Conservation (phyloP, 2,888 invertebrate species). For the Heliconius charithonia region DNA sequence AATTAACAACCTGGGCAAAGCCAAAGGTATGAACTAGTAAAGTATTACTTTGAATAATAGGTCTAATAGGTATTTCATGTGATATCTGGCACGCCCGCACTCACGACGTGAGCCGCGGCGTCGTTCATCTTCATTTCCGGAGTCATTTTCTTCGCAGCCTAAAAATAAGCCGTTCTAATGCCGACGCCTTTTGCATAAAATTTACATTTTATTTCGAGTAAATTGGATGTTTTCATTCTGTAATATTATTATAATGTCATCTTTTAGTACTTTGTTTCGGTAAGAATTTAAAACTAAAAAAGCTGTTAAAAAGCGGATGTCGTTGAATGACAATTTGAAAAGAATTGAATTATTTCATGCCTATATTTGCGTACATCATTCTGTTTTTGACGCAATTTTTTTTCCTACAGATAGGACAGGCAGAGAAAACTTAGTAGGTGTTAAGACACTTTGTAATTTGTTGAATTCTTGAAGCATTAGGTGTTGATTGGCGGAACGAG, state of each 20-base stretch:
- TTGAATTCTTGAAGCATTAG: too few relatives aligned
- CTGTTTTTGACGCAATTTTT: too few relatives aligned
- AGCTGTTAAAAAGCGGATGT: not conserved
- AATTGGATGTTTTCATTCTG: constrained; percentile 17
- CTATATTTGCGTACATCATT: too few relatives aligned
- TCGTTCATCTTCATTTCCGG: constrained; percentile 29
- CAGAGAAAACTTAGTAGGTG: too few relatives aligned
- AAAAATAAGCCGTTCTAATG: constrained; percentile 21
- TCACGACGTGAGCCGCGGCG: constrained; percentile 16
- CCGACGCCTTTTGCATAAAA: constrained; percentile 18
- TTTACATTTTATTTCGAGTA: constrained; percentile 28
- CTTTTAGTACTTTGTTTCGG: not conserved
- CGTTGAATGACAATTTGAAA: not conserved
- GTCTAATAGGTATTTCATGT: not conserved
- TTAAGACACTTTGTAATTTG: too few relatives aligned
- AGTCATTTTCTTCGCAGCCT: constrained; percentile 20
- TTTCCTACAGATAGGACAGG: too few relatives aligned
- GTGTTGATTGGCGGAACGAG: too few relatives aligned
- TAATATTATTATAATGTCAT: constrained; percentile 5
- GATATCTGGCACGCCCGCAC: not conserved
- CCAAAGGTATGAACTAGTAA: too few relatives aligned
- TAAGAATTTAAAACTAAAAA: too few relatives aligned
- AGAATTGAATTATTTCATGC: too few relatives aligned
- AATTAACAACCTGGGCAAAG: too few relatives aligned
- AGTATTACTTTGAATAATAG: not conserved